Percentiles rank a stretch among this genome's conserved stretches.
Conservation (phyloP, 2,113 vertebrate genomes). For the Myotis davidii region DNA sequence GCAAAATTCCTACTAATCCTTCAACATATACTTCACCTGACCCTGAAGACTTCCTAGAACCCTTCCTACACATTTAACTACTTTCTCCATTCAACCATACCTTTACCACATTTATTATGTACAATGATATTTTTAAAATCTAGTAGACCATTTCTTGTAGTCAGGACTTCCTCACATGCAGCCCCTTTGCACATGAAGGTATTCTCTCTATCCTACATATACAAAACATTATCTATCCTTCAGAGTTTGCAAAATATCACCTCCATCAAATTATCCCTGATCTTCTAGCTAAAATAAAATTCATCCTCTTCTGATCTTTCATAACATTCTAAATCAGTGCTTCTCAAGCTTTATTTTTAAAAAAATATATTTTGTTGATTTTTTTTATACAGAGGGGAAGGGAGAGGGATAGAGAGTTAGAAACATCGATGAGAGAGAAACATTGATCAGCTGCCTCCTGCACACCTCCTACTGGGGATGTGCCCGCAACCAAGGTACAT, state of each 20-base stretch:
- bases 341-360: background rate
- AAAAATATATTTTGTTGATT: no score
- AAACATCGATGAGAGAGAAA: no score
- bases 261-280: background rate
- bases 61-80: background rate
- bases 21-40: background rate
- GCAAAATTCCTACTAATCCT: background rate
- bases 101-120: background rate
- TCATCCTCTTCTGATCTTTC: constrained; percentile 18
- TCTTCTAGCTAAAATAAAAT: background rate
- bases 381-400: no score
- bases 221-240: background rate
- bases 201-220: background rate
- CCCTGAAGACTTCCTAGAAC: background rate
- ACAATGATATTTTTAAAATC: background rate
- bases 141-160: background rate
- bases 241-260: background rate
- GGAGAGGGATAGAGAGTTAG: no score
- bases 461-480: no score
- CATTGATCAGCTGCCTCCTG: no score
- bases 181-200: background rate
- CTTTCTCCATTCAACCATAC: background rate
- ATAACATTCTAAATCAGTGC: constrained; percentile 34
- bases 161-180: background rate
- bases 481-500: no score